Evolutionary conservation across 1,140 invertebrate species (phyloP), one percentile per base, ranked within the genome.

Genomic region (Nasonia giraulti): DNA sequence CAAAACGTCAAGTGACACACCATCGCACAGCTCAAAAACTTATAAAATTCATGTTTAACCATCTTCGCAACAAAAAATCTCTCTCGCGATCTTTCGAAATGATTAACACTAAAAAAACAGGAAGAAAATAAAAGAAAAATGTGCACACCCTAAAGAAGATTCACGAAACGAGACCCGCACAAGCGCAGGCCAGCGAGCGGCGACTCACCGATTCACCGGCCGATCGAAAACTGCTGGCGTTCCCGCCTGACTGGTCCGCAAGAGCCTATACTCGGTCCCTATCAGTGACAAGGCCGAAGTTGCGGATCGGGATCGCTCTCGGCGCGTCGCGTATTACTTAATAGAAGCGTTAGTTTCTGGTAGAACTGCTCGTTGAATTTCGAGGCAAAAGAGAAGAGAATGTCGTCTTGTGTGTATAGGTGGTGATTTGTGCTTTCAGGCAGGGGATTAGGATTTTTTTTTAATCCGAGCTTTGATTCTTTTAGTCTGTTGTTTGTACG

Each of bases 231-330:
- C 77, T 62, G 55, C 50, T 62, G 55, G 55, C 17, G 55, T 62
- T 62, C 17, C 55, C 55, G 17, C 55, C 55, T n/a, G 55, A 20
- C 55, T 62, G 55, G 20, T 62, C 14, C 17, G 40, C 40, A 44
- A 44, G 40, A 77, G 47, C 66, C n/a, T n/a, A n/a, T 33, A 23
- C 12, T 68, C 77, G 47, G 33, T 0, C n/a, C 11, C 50, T 68
- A 68, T 68, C 77, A 68, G 77, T 79, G 55, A 68, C 33, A 68
- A 79, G 77, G 77, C n/a, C 62, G 31, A 20, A 62, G 55, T 14
- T 4, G 55, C 55, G 20, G 55, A 62, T 62, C 55, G 55, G 20
- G 6, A n/a, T 40, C 2, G 11, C 23, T 68, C 50, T 79, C 37
- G 10, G 8, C 8, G 55, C 20, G 31, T 20, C 33, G 20, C 8